phyloP scores from a whole-genome alignment of 2,113 vertebrate species.

The Pampusana beccarii region DNA sequence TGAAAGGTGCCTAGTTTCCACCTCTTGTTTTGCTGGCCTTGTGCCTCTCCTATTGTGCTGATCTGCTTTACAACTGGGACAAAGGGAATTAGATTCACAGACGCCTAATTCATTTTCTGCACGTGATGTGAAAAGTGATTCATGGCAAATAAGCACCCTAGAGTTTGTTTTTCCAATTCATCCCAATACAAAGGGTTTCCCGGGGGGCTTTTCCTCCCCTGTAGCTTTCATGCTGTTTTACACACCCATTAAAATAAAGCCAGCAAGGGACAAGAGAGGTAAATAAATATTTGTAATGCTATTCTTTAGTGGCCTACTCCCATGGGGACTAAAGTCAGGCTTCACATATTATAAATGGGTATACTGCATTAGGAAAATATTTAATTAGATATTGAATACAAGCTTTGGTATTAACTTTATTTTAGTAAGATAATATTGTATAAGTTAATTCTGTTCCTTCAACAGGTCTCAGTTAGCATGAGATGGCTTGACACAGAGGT shows the following conservation, averaged over 20 bases:
- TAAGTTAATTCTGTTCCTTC: neutral
- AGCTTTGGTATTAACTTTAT: neutral
- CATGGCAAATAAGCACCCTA: neutral
- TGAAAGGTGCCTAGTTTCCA: constrained; percentile 43
- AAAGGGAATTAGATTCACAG: constrained; percentile 55
- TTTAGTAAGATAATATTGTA: neutral
- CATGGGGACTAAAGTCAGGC: constrained; percentile 15
- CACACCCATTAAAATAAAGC: constrained; percentile 22
- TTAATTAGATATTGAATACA: constrained; percentile 8
- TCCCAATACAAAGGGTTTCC: constrained; percentile 29
- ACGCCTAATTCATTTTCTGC: constrained; percentile 18
- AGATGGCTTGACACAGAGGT: neutral
- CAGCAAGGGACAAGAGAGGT: constrained; percentile 14
- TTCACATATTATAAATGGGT: neutral
- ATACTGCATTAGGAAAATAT: constrained; percentile 4
- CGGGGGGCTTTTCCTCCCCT: neutral
- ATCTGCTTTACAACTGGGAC: constrained; percentile 53
- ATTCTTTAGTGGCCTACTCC: constrained; percentile 42
- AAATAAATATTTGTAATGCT: constrained; percentile 59
- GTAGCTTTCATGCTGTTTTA: constrained; percentile 16
- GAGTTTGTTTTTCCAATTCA: constrained; percentile 62
- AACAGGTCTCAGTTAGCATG: neutral
- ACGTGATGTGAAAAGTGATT: constrained; percentile 50
- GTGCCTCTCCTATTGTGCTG: constrained; percentile 34
- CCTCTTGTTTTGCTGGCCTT: constrained; percentile 55